Conservation (phyloP, 2,797 vertebrate species). For the Etheostoma nigrum region DNA sequence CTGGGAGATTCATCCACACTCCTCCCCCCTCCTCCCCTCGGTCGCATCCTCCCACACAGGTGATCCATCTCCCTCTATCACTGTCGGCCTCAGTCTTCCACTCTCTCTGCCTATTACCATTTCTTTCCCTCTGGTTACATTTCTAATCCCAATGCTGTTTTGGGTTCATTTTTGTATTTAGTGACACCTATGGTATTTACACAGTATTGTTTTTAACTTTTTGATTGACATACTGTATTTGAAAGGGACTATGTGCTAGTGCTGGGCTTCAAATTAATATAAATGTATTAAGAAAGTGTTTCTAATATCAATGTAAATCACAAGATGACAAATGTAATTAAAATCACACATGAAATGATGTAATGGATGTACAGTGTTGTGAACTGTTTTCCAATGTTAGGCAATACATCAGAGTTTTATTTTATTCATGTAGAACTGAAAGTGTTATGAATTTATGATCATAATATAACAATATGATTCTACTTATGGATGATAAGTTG, state of each 20-base stretch:
- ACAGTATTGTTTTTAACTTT: background rate
- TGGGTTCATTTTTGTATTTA: background rate
- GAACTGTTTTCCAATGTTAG: too few species aligned
- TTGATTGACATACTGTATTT: background rate
- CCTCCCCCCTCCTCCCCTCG: background rate
- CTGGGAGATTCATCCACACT: slow-evolving; percentile 50
- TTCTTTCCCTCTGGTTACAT: slow-evolving; percentile 30
- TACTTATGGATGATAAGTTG: too few species aligned
- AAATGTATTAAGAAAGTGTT: background rate
- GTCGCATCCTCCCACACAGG: slow-evolving; percentile 54
- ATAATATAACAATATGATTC: too few species aligned
- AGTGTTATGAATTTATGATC: too few species aligned
- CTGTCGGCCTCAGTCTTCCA: slow-evolving; percentile 23
- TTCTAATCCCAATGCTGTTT: background rate
- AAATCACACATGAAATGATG: background rate
- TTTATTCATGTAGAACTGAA: too few species aligned
- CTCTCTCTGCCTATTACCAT: slow-evolving; percentile 15
- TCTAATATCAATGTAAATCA: background rate
- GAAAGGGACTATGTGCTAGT: background rate
- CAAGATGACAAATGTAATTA: background rate
- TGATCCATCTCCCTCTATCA: slow-evolving; percentile 54
- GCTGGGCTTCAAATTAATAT: background rate
- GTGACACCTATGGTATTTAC: too few species aligned
- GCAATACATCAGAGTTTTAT: too few species aligned
- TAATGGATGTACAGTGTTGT: too few species aligned